phyloP scores from a whole-genome alignment of 2,888 invertebrate species.

The Rosalia funebris region DNA sequence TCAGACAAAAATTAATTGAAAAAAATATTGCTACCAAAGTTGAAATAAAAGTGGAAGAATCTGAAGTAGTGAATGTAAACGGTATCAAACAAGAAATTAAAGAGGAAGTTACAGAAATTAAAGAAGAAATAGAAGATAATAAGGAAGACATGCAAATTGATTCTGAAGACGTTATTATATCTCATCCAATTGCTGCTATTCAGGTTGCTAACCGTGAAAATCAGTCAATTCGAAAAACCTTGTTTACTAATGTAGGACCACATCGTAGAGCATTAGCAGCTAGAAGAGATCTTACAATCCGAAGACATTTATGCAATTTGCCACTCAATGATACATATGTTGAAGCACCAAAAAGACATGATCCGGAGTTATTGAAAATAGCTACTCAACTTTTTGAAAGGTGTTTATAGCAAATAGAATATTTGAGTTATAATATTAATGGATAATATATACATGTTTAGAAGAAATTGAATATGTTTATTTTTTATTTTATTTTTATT shows the following conservation, averaged over 20 bases:
- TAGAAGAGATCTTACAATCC: slow-evolving; percentile 79
- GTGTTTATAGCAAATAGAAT: slow-evolving; percentile 58
- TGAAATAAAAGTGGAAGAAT: slow-evolving; percentile 44
- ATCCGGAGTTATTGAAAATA: slow-evolving; percentile 60
- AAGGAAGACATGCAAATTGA: slow-evolving; percentile 25
- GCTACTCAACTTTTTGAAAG: slow-evolving; percentile 60
- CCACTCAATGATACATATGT: slow-evolving; percentile 70
- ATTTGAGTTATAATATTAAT: no score
- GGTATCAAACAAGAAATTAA: slow-evolving; percentile 44
- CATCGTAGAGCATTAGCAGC: slow-evolving; percentile 83
- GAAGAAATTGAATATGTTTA: no score
- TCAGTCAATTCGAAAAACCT: slow-evolving; percentile 69
- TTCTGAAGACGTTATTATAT: slow-evolving; percentile 47
- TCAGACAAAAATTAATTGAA: slow-evolving; percentile 48
- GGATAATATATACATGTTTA: no score
- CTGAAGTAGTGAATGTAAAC: slow-evolving; percentile 37
- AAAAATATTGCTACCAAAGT: slow-evolving; percentile 26
- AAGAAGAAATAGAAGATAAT: slow-evolving; percentile 24
- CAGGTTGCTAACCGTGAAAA: slow-evolving; percentile 73
- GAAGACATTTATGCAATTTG: slow-evolving; percentile 75
- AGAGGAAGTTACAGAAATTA: slow-evolving; percentile 30
- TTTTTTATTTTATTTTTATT: no score
- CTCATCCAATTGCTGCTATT: slow-evolving; percentile 69
- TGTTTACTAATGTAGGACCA: slow-evolving; percentile 78
- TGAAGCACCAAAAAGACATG: slow-evolving; percentile 60